phyloP scores from a whole-genome alignment of 2,888 invertebrate genomes.

The Phaedon cochleariae region DNA sequence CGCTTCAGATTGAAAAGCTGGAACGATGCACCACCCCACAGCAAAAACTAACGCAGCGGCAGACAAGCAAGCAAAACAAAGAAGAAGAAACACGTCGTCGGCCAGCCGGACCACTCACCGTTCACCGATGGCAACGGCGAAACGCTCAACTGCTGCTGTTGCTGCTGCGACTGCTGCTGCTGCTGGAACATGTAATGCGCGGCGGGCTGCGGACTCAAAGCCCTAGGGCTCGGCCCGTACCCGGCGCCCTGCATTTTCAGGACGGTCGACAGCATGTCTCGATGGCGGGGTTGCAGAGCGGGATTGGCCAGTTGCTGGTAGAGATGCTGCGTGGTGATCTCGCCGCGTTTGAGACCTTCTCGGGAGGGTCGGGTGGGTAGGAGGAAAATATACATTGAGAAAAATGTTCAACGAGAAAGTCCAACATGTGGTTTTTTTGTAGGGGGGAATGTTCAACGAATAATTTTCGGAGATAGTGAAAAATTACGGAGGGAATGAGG shows the following conservation, averaged over 20 bases:
- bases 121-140: conserved; percentile 70
- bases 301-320: conserved; percentile 81
- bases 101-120: no score
- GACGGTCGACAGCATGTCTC: conserved; percentile 75
- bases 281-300: conserved; percentile 76
- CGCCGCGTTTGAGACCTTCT: conserved; percentile 77
- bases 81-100: conserved; percentile 13
- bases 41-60: no score
- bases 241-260: conserved; percentile 64
- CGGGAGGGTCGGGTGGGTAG: no score
- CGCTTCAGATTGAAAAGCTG: no score
- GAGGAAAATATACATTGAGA: no score
- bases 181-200: conserved; percentile 64
- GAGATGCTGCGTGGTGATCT: conserved; percentile 78
- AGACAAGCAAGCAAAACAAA: conserved; percentile 21
- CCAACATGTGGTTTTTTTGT: no score
- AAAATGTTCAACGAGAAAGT: no score
- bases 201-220: conserved; percentile 60
- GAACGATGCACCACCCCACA: no score
- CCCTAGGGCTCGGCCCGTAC: conserved; percentile 57
- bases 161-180: conserved; percentile 63
- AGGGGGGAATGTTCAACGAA: no score
- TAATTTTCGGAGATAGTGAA: no score
- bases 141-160: conserved; percentile 65
- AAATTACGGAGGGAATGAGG: no score